Base-by-base conservation (phyloP, 2,113 vertebrate species). In the Eulacestoma nigropectus region DNA sequence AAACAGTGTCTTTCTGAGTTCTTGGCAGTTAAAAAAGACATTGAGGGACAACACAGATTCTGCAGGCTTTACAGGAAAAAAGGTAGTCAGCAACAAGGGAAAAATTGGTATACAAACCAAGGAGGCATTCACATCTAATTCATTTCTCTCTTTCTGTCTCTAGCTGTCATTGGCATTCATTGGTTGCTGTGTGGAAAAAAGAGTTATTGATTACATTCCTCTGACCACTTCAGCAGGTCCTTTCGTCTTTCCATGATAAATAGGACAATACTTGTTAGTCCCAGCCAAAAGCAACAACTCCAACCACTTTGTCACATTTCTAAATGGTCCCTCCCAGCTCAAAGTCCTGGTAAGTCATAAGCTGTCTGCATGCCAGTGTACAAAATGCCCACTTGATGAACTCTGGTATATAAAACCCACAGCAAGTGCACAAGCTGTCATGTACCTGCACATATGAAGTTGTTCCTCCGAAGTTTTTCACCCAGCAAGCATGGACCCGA, bases 361-460 rank as follows among this genome's bases (percentile, higher is more conserved):
- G 11, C 29, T 94, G 56, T 44, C 69, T 41, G n/a, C 4, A 26
- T 23, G 56, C 30, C 35, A 69, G 1, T 3, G n/a, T 30, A 57
- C 35, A 33, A 74, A 92, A 72, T 1, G 7, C 17, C 21, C 20
- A 13, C 64, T 52, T 59, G 81, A 63, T 60, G 49, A 96, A 64
- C 46, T 60, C 47, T 68, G 52, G 80, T 16, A 9, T 23, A 87
- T 42, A 83, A 50, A 75, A 29, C 5, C 4, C 44, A 68, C 25
- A 47, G 63, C 11, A 47, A 67, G 17, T 22, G 44, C 41, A 57
- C 53, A 20, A 72, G 16, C 9, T 25, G 16, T 57, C 59, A 35
- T 0, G 0, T 56, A 53, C 75, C 27, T 69, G n/a, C 3, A 3
- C 22, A 13, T 18, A 16, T 1, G 46, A 77, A 72, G 0, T 3